Evolutionary conservation across 2,113 vertebrate species (phyloP), one percentile per base, ranked within the genome.

Genomic region (Limnothrissa miodon): DNA sequence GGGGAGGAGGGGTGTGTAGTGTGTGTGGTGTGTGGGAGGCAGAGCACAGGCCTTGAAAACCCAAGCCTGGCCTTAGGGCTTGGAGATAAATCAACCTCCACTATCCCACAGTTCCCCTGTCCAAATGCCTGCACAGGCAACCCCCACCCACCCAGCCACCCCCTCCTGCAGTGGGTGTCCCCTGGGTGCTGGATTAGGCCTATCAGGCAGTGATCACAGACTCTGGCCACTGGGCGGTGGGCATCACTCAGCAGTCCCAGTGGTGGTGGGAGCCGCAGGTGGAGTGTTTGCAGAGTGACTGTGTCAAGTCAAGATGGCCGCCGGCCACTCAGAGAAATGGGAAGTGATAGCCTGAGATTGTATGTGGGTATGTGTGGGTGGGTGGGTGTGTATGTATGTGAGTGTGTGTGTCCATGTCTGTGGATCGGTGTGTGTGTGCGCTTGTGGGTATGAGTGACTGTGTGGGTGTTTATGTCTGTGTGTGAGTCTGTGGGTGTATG

Each of bases 1-100:
- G 25, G 62, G 62, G 8, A 29, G 5, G 59, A 1, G 59, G 56
- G 56, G 9, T 13, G 45, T 45, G 1, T 2, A n/a, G n/a, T n/a
- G n/a, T 42, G 42, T 42, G 42, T 42, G 42, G 42, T 42, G 21
- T 53, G 51, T 53, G 51, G 51, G 51, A 53, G 21, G 51, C 23
- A 36, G 10, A 36, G 62, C 0, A 29, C 62, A 70, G 29, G 25
- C n/a, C 10, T 33, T 15, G 62, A 33, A 42, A 42, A 25, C n/a
- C n/a, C 8, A n/a, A 53, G 62, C 15, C 29, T 74, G 15, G 17
- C 66, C 11, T 1, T 29, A 74, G 66, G 66, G 59, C 59, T 66
- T n/a, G n/a, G 7, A 29, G 59, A 62, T 62, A 62, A 62, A 62
- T 62, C 59, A 62, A n/a, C 66, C 66, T 39, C 66, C 66, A 74